A percentile compares a stretch with the other conserved stretches of the same genome.
Evolutionary conservation across 2,113 vertebrate species (phyloP).

Genomic region (Chloebia gouldiae): DNA sequence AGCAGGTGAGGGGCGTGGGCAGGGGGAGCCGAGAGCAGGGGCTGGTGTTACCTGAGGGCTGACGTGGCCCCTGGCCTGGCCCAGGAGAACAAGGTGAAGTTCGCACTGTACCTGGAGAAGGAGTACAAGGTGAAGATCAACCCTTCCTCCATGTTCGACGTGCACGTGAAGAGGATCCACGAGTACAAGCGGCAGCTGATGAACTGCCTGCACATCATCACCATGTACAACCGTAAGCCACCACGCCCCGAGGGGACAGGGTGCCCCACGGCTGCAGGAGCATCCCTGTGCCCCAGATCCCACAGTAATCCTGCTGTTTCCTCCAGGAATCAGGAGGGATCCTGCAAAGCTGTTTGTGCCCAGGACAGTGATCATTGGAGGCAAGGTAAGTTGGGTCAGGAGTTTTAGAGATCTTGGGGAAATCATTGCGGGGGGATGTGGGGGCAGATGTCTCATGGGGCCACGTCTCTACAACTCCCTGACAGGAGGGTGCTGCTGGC

Average conservation of each 20-base stretch:
- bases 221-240: slow-evolving; percentile 94
- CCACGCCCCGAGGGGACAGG: fast-evolving
- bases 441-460: background rate
- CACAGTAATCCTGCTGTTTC: background rate
- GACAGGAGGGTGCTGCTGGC: background rate
- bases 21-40: background rate
- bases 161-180: slow-evolving; percentile 96
- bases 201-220: slow-evolving; percentile 93
- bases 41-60: background rate
- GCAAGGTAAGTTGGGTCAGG: slow-evolving; percentile 81
- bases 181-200: slow-evolving; percentile 97
- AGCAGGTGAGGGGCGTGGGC: slow-evolving; percentile 79
- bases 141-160: slow-evolving; percentile 92
- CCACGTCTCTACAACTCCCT: fast-evolving
- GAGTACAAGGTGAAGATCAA: slow-evolving; percentile 91
- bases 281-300: fast-evolving
- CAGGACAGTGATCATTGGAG: slow-evolving; percentile 93
- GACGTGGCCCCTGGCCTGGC: fast-evolving
- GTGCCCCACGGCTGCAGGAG: background rate
- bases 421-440: background rate
- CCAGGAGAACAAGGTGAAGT: slow-evolving; percentile 96
- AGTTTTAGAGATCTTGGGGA: background rate
- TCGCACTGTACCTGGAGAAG: slow-evolving; percentile 87
- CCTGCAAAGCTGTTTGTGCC: slow-evolving; percentile 84
- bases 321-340: slow-evolving; percentile 87